These are phyloP conservation scores for Arenaria interpres DNA, from an alignment of 2,113 vertebrate genomes.

Conservation along the genomic window DNA sequence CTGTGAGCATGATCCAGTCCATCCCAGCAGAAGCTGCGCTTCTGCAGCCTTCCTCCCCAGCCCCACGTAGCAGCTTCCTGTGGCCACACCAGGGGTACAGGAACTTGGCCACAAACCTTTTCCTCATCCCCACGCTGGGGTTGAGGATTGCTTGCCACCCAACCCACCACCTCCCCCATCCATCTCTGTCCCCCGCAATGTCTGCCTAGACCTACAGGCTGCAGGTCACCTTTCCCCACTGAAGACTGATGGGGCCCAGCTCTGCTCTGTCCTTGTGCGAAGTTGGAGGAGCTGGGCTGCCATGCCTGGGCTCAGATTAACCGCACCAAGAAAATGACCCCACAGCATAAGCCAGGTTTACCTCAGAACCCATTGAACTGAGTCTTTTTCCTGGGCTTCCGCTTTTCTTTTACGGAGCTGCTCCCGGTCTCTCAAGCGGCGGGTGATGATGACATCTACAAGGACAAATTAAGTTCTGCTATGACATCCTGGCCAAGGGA, in stretches of 20 bases:
- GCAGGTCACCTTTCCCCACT: not conserved
- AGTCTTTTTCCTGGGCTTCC: conserved; percentile 85
- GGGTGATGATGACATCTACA: conserved; percentile 57
- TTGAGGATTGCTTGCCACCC: not conserved
- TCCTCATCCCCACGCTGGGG: fast-evolving
- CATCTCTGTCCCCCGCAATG: fast-evolving
- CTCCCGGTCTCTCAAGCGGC: conserved; percentile 84
- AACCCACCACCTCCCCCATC: not conserved
- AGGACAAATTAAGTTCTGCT: not conserved
- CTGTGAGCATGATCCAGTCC: not conserved
- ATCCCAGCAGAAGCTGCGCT: not conserved
- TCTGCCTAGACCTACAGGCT: not conserved
- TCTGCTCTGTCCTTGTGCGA: not conserved
- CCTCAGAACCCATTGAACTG: conserved; percentile 84
- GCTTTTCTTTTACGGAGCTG: conserved; percentile 88
- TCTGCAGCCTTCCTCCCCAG: not conserved
- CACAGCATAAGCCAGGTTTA: conserved; percentile 68
- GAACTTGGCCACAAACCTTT: not conserved
- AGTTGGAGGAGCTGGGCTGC: not conserved
- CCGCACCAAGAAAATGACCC: not conserved
- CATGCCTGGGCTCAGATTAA: not conserved
- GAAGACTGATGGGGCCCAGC: not conserved
- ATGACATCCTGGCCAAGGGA: not conserved
- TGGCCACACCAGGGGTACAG: fast-evolving
- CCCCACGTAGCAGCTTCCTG: fast-evolving